phyloP scores from a whole-genome alignment of 2,888 invertebrate species.

The Noctua janthe region DNA sequence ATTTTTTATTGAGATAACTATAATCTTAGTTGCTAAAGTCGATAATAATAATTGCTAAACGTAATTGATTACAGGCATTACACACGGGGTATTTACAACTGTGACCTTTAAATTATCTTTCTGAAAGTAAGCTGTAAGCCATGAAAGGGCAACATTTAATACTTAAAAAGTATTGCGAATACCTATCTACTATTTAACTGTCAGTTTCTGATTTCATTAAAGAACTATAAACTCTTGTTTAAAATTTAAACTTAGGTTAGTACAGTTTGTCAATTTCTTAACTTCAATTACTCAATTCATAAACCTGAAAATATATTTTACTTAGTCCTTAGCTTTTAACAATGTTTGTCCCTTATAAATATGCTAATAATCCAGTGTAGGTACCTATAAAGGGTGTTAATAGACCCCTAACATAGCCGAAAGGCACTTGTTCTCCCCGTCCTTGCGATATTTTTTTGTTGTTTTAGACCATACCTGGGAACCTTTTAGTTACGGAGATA shows the following conservation, averaged over 20 bases:
- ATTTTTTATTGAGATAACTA: slow-evolving; percentile 21
- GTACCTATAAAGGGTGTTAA: background rate
- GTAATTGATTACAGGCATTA: slow-evolving; percentile 53
- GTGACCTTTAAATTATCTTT: slow-evolving; percentile 52
- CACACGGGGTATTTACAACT: slow-evolving; percentile 38
- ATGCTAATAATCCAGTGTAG: background rate
- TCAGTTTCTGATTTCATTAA: background rate
- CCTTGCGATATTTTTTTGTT: no score
- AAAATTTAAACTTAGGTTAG: background rate
- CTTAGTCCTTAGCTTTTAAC: slow-evolving; percentile 26
- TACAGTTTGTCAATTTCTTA: background rate
- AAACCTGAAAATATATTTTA: background rate
- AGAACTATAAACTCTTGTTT: background rate
- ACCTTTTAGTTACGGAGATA: no score
- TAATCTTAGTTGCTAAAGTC: slow-evolving; percentile 24
- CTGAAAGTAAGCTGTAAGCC: slow-evolving; percentile 35
- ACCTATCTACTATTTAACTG: background rate
- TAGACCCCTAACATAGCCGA: no score
- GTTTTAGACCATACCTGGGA: no score
- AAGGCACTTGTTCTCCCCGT: no score
- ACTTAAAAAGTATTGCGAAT: background rate
- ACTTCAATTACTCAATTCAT: background rate
- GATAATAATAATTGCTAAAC: slow-evolving; percentile 53
- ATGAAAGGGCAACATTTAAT: slow-evolving; percentile 2
- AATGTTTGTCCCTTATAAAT: slow-evolving; percentile 40